Evolutionary conservation across 2,113 vertebrate species (phyloP), one percentile per base, ranked within the genome.

Genomic region (Macrotus californicus): DNA sequence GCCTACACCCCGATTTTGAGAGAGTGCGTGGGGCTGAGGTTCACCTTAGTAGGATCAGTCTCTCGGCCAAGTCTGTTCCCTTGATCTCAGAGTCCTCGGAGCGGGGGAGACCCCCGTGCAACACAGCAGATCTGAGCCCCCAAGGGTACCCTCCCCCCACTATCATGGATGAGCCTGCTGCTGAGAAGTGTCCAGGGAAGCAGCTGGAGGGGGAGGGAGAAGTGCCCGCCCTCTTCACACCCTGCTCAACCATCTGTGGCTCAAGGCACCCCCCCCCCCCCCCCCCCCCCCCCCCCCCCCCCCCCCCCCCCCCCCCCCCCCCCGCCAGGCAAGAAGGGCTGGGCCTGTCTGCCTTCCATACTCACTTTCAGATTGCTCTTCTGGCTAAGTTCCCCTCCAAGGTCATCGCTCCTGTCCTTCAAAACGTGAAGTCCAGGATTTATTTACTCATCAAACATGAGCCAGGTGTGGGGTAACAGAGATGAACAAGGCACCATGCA

Each of bases 131-230:
- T 41, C 13, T 59, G 39, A 50, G 34, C 0, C 48, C 41, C 54
- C 1, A 0, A 0, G n/a, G 29, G 9, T 4, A 13, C 3, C 22
- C 29, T 21, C 5, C 41, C 21, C 31, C 4, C 10, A 1, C 13
- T 14, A 0, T 43, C 21, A 43, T 1, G 0, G 5, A 8, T 2
- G 1, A 15, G 43, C 24, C 34, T 70, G 12, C 48, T 26, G 36
- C 54, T 54, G 39, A 59, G 26, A 36, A 46, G 43, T 1, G 1
- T 18, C 15, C 2, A 0, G 26, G 79, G 13, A 73, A 67, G 39
- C n/a, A 72, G 41, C 64, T 13, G 18, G 92, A 34, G 7, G 24
- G 29, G 14, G 19, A 29, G 34, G 36, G 43, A 54, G 56, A 50
- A 76, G 36, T 4, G 16, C 11, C 61, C 13, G 0, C 43, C 1